These are phyloP conservation scores for Jaculus jaculus DNA, from an alignment of 2,113 vertebrate genomes.

Conservation along the genomic window DNA sequence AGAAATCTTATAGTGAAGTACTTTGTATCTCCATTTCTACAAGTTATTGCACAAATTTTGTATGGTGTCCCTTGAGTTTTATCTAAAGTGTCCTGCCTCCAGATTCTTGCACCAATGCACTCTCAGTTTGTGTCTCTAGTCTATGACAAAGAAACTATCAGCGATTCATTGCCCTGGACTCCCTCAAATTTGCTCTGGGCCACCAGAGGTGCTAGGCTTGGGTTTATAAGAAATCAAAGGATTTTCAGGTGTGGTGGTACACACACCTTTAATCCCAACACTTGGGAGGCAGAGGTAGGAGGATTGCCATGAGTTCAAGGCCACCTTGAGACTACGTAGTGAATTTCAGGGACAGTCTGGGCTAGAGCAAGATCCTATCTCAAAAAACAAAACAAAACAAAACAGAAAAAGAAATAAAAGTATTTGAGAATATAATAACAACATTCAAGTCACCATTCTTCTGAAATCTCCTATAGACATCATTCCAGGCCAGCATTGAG, in stretches of 20 bases:
- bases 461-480: background rate
- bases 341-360: no score
- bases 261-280: no score
- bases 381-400: no score
- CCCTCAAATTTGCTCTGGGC: background rate
- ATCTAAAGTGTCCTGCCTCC: background rate
- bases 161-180: background rate
- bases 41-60: background rate
- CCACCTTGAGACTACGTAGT: no score
- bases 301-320: no score
- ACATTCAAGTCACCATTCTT: background rate
- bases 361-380: no score
- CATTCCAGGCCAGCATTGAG: background rate
- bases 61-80: background rate
- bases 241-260: background rate
- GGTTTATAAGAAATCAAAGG: background rate
- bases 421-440: background rate
- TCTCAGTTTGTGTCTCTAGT: background rate
- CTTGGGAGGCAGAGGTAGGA: no score
- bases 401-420: no score
- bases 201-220: background rate
- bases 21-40: background rate
- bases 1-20: background rate
- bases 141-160: background rate
- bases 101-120: no score